A percentile compares a stretch with the other conserved stretches of the same genome.
Evolutionary conservation across 2,113 vertebrate species (phyloP).

Genomic region (Sclerurus mexicanus): DNA sequence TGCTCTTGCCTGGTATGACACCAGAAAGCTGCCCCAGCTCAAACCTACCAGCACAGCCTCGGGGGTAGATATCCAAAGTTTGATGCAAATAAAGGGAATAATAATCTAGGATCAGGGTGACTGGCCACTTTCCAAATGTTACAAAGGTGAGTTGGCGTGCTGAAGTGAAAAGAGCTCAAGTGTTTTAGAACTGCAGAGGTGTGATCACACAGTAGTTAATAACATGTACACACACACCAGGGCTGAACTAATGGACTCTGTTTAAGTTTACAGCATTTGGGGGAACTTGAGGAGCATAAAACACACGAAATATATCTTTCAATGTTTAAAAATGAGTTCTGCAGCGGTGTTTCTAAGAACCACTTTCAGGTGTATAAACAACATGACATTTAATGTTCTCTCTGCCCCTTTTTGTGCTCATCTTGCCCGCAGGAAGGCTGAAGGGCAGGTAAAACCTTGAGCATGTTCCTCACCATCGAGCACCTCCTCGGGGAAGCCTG

Average conservation of each 20-base stretch:
- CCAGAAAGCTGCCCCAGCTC: not conserved
- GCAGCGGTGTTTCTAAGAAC: too few relatives aligned
- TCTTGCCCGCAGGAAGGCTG: not conserved
- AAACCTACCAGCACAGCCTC: not conserved
- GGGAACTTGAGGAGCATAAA: too few relatives aligned
- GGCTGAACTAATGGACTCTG: too few relatives aligned
- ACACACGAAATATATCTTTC: too few relatives aligned
- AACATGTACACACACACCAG: too few relatives aligned
- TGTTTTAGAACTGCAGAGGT: too few relatives aligned
- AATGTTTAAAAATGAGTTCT: too few relatives aligned
- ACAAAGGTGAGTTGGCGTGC: not conserved
- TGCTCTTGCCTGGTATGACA: not conserved
- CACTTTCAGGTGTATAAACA: too few relatives aligned
- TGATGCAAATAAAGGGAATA: not conserved
- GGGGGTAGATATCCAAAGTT: not conserved
- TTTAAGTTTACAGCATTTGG: too few relatives aligned
- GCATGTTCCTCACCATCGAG: conserved; percentile 84
- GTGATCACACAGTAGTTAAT: too few relatives aligned
- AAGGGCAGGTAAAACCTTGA: rapidly evolving
- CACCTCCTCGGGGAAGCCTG: conserved; percentile 91
- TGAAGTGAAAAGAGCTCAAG: not conserved
- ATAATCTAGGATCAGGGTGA: not conserved
- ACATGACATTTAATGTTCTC: too few relatives aligned
- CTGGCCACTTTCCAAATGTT: not conserved
- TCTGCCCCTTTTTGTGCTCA: too few relatives aligned